Conservation (phyloP, 1,140 invertebrate genomes). For the Drosophila arizonae region DNA sequence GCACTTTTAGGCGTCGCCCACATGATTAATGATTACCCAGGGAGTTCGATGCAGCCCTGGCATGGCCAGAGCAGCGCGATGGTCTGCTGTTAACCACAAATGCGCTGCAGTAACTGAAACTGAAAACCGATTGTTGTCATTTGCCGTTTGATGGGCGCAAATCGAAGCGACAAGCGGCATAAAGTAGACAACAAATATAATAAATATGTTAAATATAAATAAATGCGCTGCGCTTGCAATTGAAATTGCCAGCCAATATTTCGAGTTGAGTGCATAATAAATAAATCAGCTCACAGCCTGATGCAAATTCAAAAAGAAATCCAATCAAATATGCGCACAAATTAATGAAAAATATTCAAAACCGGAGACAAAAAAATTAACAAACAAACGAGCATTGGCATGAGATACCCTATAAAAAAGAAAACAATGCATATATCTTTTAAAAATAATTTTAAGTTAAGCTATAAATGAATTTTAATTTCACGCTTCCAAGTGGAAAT, state of each 20-base stretch:
- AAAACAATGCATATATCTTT: no score
- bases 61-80: no score
- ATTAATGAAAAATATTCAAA: constrained; percentile 1
- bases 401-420: background rate
- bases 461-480: no score
- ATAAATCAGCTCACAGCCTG: constrained; percentile 19
- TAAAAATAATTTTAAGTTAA: no score
- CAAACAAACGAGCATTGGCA: background rate
- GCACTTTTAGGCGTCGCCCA: constrained; percentile 62
- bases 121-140: constrained; percentile 75
- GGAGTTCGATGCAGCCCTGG: background rate
- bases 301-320: constrained; percentile 1
- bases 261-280: constrained; percentile 29
- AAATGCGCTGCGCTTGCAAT: constrained; percentile 46
- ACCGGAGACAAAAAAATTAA: background rate
- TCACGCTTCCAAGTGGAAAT: no score
- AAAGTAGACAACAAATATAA: constrained; percentile 40
- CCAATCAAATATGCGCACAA: background rate
- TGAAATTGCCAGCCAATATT: constrained; percentile 3
- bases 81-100: constrained; percentile 39
- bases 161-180: constrained; percentile 45
- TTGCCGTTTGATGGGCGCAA: constrained; percentile 61
- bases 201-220: constrained; percentile 43
- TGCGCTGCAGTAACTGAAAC: constrained; percentile 32
- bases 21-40: constrained; percentile 63